Evolutionary conservation across 2,888 invertebrate genomes (phyloP).

Genomic region (Herminia tarsipennalis): DNA sequence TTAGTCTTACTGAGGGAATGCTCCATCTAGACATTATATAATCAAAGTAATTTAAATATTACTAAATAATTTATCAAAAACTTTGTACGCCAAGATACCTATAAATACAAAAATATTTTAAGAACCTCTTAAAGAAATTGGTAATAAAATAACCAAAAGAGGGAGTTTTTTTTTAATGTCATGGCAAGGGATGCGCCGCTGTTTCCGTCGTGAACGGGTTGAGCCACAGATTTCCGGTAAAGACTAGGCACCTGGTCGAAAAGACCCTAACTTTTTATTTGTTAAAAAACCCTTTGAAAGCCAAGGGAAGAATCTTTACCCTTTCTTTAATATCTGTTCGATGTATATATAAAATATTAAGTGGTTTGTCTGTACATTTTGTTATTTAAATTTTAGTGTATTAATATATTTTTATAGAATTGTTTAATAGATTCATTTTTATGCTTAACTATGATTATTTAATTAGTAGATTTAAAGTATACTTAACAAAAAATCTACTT

Average conservation of each 20-base stretch:
- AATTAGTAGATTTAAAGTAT: too few species aligned
- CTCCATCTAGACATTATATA: too few species aligned
- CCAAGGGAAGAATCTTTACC: constrained; percentile 71
- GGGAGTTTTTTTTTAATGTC: constrained; percentile 63
- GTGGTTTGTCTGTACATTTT: constrained; percentile 15
- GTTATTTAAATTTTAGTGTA: constrained; percentile 4
- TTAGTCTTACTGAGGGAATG: too few species aligned
- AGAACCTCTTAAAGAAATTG: constrained; percentile 37
- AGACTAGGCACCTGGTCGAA: constrained; percentile 78
- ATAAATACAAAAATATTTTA: constrained; percentile 32
- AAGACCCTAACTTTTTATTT: constrained; percentile 72
- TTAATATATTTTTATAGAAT: too few species aligned
- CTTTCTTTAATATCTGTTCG: constrained; percentile 60
- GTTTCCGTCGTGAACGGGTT: constrained; percentile 80
- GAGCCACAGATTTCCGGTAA: constrained; percentile 82
- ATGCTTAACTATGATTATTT: too few species aligned
- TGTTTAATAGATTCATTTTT: too few species aligned
- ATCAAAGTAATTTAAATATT: too few species aligned
- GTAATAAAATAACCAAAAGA: constrained; percentile 49
- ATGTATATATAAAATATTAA: constrained; percentile 9
- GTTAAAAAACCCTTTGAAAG: constrained; percentile 67
- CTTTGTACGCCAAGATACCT: constrained; percentile 13
- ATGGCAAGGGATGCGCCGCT: constrained; percentile 72
- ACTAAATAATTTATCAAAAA: constrained; percentile 21
- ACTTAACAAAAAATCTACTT: too few species aligned